Percentiles rank a stretch among this genome's conserved stretches.
phyloP scores from a whole-genome alignment of 2,888 invertebrate genomes.

The Leptura quadrifasciata region DNA sequence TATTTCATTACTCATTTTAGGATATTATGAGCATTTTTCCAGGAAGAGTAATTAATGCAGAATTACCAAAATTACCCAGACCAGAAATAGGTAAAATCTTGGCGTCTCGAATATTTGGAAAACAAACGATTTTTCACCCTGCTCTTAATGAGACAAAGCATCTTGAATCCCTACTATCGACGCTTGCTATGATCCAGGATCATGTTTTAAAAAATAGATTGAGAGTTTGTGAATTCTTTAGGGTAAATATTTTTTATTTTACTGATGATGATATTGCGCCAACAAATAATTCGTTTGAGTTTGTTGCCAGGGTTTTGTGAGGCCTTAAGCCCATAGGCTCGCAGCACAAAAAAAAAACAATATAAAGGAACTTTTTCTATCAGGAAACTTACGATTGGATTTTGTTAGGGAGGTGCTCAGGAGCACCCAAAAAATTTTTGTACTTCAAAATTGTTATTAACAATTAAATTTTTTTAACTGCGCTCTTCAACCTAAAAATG shows the following conservation, averaged over 20 bases:
- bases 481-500: too few species aligned
- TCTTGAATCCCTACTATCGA: conserved; percentile 75
- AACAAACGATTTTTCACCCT: conserved; percentile 78
- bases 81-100: conserved; percentile 79
- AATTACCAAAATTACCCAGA: conserved; percentile 81
- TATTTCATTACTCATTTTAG: conserved; percentile 58
- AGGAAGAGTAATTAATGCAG: conserved; percentile 80
- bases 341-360: too few species aligned
- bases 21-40: conserved; percentile 78
- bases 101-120: conserved; percentile 75
- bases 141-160: conserved; percentile 75
- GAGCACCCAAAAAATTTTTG: too few species aligned
- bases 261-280: too few species aligned
- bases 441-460: too few species aligned
- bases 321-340: too few species aligned
- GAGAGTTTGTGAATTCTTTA: conserved; percentile 82
- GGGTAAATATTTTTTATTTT: conserved; percentile 72
- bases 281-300: too few species aligned
- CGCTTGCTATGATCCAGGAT: conserved; percentile 81
- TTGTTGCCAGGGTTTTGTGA: too few species aligned
- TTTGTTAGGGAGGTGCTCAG: too few species aligned
- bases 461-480: too few species aligned
- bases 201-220: conserved; percentile 80
- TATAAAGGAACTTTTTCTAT: too few species aligned
- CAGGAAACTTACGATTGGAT: too few species aligned